These are phyloP conservation scores for Eubasilissa regina DNA, from an alignment of 1,140 invertebrate genomes.

Conservation along the genomic window DNA sequence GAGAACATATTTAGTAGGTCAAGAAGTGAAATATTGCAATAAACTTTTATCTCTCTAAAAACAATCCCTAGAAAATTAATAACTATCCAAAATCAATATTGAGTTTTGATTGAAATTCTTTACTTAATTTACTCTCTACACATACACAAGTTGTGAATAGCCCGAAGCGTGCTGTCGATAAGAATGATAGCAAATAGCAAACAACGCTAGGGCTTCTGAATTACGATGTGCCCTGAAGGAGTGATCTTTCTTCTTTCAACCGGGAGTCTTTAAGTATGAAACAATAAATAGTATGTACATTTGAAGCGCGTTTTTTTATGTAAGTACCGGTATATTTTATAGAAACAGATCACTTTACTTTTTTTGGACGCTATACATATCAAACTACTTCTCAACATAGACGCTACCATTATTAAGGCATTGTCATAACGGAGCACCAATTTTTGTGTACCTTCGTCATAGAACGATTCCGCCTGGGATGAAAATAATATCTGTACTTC, in stretches of 20 bases:
- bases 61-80: neutral
- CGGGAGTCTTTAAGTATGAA: neutral
- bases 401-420: too few relatives aligned
- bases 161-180: slow-evolving; percentile 2
- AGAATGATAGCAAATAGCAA: neutral
- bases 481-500: too few relatives aligned
- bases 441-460: too few relatives aligned
- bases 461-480: too few relatives aligned
- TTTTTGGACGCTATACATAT: too few relatives aligned
- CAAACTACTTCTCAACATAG: too few relatives aligned
- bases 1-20: too few relatives aligned
- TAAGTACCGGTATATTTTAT: too few relatives aligned
- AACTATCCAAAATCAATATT: neutral
- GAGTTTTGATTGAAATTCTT: neutral
- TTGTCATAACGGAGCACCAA: too few relatives aligned
- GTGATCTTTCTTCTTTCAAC: neutral
- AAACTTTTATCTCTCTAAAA: too few relatives aligned
- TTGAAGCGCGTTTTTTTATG: neutral
- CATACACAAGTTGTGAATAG: neutral
- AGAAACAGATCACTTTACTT: too few relatives aligned
- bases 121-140: neutral
- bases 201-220: slow-evolving; percentile 3
- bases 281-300: neutral
- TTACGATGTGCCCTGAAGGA: neutral
- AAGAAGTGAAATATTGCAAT: too few relatives aligned